Conservation (phyloP, 2,113 vertebrate genomes). For the Rallus limicola region DNA sequence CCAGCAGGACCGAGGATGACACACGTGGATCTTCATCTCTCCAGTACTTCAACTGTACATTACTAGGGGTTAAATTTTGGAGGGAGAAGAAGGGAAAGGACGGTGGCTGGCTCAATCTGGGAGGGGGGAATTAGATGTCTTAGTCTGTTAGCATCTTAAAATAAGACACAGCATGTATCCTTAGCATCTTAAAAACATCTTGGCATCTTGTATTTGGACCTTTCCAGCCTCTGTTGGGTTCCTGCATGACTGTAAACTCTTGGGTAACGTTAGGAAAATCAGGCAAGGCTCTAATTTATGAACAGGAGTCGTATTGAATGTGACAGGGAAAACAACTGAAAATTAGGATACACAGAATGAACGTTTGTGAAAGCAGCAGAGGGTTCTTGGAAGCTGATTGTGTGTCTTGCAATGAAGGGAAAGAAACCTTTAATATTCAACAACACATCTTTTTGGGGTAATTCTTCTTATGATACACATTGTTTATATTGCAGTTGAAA, state of each 20-base stretch:
- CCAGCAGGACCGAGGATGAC: not conserved
- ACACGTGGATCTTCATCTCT: fast-evolving
- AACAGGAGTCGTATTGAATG: not conserved
- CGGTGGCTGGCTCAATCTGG: not conserved
- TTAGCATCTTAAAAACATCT: not conserved
- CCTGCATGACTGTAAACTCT: not conserved
- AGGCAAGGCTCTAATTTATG: slow-evolving; percentile 3
- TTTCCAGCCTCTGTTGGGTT: not conserved
- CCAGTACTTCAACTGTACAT: not conserved
- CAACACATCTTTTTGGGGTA: no score
- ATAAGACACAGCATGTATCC: not conserved
- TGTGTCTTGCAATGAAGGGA: not conserved
- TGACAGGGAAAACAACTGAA: slow-evolving; percentile 5
- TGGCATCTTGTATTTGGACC: not conserved
- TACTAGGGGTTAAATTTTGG: not conserved
- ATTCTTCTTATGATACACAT: no score
- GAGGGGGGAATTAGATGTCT: not conserved
- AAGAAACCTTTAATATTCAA: not conserved
- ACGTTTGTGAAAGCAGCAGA: not conserved
- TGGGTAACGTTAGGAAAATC: not conserved
- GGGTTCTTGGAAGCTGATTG: not conserved
- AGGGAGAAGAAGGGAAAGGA: not conserved
- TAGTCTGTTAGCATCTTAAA: not conserved
- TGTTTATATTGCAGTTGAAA: no score
- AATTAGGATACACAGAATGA: not conserved